A percentile compares a stretch with the other conserved stretches of the same genome.
Evolutionary conservation across 2,797 vertebrate genomes (phyloP).

Genomic region (Sparidentex hasta): DNA sequence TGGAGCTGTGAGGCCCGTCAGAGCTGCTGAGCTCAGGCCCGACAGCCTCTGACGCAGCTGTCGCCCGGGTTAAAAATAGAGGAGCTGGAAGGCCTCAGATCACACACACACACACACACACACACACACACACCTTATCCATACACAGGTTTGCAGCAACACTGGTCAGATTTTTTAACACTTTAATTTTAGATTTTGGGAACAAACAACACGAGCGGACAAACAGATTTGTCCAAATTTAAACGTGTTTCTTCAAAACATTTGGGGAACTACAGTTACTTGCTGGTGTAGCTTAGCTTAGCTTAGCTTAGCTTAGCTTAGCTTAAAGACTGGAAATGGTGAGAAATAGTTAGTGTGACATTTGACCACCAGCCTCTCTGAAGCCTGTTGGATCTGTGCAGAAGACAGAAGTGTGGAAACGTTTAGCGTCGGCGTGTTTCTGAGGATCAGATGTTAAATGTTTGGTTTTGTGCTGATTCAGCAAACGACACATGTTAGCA

Average conservation of each 20-base stretch:
- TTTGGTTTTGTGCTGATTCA: too few relatives aligned
- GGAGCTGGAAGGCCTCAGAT: constrained; percentile 32
- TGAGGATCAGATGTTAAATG: too few relatives aligned
- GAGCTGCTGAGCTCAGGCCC: constrained; percentile 42
- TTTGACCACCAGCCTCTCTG: too few relatives aligned
- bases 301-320: background rate
- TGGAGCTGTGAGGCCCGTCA: constrained; percentile 3
- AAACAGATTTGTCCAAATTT: background rate
- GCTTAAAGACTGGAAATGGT: background rate
- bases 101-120: constrained; percentile 27
- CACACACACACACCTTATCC: background rate
- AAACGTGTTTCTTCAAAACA: too few relatives aligned
- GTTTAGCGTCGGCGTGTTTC: too few relatives aligned
- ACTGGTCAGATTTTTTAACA: background rate
- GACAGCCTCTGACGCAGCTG: constrained; percentile 63
- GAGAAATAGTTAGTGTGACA: too few relatives aligned
- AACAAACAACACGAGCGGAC: background rate
- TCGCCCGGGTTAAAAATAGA: constrained; percentile 62
- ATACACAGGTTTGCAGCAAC: background rate
- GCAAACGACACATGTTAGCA: too few relatives aligned
- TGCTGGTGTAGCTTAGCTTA: too few relatives aligned
- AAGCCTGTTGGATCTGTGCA: too few relatives aligned
- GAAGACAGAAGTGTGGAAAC: too few relatives aligned
- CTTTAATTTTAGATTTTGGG: background rate
- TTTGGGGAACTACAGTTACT: too few relatives aligned